Percentiles rank a stretch among this genome's conserved stretches.
These are phyloP conservation scores for Spatula versicolor DNA, from an alignment of 2,797 vertebrate species.

Conservation along the genomic window DNA sequence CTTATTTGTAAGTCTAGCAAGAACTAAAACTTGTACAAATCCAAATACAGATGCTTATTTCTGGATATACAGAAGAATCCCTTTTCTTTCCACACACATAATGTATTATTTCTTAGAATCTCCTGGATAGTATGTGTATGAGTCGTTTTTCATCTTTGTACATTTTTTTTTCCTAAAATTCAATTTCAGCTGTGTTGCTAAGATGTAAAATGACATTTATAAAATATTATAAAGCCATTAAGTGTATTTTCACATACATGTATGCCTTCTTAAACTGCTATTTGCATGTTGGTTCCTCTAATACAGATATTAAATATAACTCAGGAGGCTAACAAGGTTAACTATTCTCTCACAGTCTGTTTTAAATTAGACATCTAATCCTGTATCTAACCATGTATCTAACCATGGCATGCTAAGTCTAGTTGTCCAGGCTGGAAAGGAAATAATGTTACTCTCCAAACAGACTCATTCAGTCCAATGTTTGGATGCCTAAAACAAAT, in stretches of 20 bases:
- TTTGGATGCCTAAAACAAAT: not conserved
- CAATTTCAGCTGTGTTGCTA: not conserved
- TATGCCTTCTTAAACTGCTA: not conserved
- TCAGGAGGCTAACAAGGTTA: not conserved
- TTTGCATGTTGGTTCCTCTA: not conserved
- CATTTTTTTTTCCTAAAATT: not conserved
- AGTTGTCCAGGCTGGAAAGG: not conserved
- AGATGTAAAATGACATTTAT: not conserved
- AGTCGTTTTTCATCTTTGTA: not conserved
- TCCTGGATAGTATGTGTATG: not conserved
- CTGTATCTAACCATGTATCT: not conserved
- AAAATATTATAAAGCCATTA: not conserved
- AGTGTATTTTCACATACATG: not conserved
- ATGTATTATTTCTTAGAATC: not conserved
- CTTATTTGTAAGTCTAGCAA: not conserved
- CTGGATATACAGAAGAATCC: not conserved
- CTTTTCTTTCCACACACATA: not conserved
- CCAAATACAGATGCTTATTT: not conserved
- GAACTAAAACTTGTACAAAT: not conserved
- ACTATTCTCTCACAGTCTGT: not conserved
- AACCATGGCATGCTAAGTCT: not conserved
- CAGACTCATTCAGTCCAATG: fast-evolving
- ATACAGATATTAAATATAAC: not conserved
- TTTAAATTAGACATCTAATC: not conserved
- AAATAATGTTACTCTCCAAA: not conserved